Evolutionary conservation across 2,113 vertebrate genomes (phyloP).

Genomic region (Chroicocephalus ridibundus): DNA sequence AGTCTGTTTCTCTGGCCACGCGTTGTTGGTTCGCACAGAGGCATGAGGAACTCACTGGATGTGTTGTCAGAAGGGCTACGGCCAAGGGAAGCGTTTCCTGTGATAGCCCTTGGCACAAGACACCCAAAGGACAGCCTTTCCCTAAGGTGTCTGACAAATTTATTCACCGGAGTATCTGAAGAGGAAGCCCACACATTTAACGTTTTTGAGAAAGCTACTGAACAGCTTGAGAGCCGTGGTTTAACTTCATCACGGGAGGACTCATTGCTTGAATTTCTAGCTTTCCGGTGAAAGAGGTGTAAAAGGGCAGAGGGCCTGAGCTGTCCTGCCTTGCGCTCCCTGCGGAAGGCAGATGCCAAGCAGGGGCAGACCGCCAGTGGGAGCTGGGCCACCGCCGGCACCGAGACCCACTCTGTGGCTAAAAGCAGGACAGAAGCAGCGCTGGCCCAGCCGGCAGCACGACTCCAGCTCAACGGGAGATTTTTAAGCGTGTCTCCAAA

Average conservation of each 20-base stretch:
- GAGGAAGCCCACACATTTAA: neutral
- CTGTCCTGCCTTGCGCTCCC: neutral
- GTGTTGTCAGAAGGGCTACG: neutral
- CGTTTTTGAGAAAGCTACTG: neutral
- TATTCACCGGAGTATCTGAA: neutral
- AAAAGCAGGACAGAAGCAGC: neutral
- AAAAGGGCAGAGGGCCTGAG: neutral
- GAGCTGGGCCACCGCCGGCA: fast-evolving
- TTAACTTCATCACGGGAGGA: neutral
- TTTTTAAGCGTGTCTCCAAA: neutral
- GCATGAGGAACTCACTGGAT: neutral
- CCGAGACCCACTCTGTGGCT: fast-evolving
- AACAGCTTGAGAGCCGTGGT: neutral
- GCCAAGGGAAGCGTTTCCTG: neutral
- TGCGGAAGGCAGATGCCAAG: neutral
- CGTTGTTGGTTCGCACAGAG: neutral
- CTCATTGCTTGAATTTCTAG: neutral
- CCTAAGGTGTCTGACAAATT: neutral
- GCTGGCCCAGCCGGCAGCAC: fast-evolving
- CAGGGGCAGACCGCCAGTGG: neutral
- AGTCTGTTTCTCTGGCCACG: neutral
- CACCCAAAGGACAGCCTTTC: neutral
- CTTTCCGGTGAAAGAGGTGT: neutral
- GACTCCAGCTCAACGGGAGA: neutral
- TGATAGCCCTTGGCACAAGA: neutral